Evolutionary conservation across 2,797 vertebrate genomes (phyloP).

Genomic region (Mormyrus hasselquistii): DNA sequence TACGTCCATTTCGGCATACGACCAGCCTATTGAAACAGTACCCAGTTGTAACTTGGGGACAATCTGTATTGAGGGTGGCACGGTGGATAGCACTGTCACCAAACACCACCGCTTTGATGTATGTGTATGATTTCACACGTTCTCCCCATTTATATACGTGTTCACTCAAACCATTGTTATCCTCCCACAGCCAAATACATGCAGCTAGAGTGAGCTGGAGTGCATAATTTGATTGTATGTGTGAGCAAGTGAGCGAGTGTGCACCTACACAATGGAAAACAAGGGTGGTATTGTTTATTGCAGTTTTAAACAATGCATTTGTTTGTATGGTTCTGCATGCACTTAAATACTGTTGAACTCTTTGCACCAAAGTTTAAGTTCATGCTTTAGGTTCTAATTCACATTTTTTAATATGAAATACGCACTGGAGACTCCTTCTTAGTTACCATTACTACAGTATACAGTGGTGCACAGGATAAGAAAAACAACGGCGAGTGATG

Average conservation of each 20-base stretch:
- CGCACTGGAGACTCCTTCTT: neutral
- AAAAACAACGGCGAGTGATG: slow-evolving; percentile 15
- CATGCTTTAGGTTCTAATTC: neutral
- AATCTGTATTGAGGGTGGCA: neutral
- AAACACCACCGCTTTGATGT: neutral
- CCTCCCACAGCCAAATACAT: neutral
- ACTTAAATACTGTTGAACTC: neutral
- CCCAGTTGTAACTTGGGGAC: neutral
- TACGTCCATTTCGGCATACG: neutral
- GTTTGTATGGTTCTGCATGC: neutral
- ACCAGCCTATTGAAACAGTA: neutral
- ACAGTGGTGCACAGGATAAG: neutral
- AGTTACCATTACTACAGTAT: neutral
- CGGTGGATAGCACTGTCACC: neutral
- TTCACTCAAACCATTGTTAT: neutral
- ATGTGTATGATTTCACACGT: neutral
- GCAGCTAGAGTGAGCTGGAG: neutral
- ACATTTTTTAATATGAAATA: neutral
- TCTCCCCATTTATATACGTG: neutral
- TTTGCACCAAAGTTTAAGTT: neutral
- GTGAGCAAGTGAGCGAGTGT: neutral
- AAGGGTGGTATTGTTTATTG: neutral
- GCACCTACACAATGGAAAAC: neutral
- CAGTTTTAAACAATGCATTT: neutral
- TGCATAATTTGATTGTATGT: neutral